Base-by-base conservation (phyloP, 2,797 vertebrate genomes). In the Urosaurus nigricauda region DNA sequence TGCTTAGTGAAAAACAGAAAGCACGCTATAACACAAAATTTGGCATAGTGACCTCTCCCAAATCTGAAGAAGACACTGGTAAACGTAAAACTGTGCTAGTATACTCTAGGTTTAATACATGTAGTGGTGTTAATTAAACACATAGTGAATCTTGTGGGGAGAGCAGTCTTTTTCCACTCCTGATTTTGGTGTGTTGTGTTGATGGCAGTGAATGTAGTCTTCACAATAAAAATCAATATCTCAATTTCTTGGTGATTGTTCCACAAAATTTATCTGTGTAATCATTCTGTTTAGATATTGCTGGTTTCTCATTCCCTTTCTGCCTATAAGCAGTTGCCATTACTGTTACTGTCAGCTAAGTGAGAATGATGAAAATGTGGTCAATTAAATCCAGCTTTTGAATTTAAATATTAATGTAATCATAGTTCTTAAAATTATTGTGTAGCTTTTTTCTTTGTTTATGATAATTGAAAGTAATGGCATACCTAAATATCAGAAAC, bases 1-100 rank as follows among this genome's bases (percentile, higher is more conserved):
- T 97, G 97, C 97, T 97, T 93, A 97, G 95, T 87, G 96, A 97
- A 92, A 97, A 98, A 94, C 97, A 97, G 96, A 97, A 97, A 95
- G 95, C 96, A 81, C 97, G 97, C 90, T 97, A 96, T 95, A 94
- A 97, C 95, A 95, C 96, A 95, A 98, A 98, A 96, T 97, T 97
- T 6, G 97, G 96, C 88, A 97, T 97, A 83, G 96, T 97, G 95
- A 97, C 97, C 93, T 97, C 94, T 94, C 60, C 94, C 95, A 95
- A 94, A 93, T 40, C 96, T 85, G 96, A 96, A 93, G 96, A 97
- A 88, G 95, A 96, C 89, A 94, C 97, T 96, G 98, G 98, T 99
- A 96, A 96, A 96, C 88, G 90, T 90, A 89, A 93, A 93, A 91
- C 95, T 94, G 91, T 94, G 94, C 93, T 95, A 89, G 90, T 91